Evolutionary conservation across 2,113 vertebrate genomes (phyloP).

Genomic region (Sebastes fasciatus): DNA sequence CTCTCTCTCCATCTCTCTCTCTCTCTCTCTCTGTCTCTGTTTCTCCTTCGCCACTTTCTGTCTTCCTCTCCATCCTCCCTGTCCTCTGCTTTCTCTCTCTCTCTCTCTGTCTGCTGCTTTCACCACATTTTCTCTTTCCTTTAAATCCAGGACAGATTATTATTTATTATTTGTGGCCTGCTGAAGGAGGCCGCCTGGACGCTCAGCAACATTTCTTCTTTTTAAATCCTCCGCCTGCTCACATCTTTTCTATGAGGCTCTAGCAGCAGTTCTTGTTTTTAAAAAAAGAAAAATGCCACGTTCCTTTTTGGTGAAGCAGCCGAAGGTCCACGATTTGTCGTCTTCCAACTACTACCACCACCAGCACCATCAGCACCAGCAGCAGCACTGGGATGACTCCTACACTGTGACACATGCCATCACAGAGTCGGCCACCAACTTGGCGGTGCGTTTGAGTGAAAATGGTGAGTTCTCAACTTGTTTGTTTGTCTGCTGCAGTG

Average conservation of each 20-base stretch:
- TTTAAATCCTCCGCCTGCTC: neutral
- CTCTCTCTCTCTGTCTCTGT: conserved; percentile 27
- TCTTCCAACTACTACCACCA: conserved; percentile 65
- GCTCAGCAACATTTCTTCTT: conserved; percentile 1
- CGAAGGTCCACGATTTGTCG: conserved; percentile 72
- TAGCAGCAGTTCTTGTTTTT: conserved; percentile 26
- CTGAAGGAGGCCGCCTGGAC: conserved; percentile 15
- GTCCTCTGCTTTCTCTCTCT: conserved; percentile 40
- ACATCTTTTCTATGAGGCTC: conserved; percentile 52
- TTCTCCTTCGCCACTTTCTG: conserved; percentile 49
- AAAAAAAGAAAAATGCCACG: conserved; percentile 70
- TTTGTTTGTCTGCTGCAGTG: neutral
- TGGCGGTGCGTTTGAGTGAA: conserved; percentile 70
- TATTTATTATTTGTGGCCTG: no score
- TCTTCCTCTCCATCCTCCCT: conserved; percentile 50
- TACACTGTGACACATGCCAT: conserved; percentile 73
- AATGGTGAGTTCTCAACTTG: conserved; percentile 69
- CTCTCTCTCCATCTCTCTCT: neutral
- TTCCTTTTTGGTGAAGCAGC: conserved; percentile 80
- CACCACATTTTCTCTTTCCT: conserved; percentile 20
- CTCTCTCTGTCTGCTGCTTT: conserved; percentile 33
- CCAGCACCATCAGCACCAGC: conserved; percentile 61
- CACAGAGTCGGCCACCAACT: conserved; percentile 70
- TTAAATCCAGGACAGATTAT: conserved; percentile 10
- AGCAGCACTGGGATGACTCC: conserved; percentile 64